Conservation (phyloP, 2,888 invertebrate genomes). For the Chirona hameri region DNA sequence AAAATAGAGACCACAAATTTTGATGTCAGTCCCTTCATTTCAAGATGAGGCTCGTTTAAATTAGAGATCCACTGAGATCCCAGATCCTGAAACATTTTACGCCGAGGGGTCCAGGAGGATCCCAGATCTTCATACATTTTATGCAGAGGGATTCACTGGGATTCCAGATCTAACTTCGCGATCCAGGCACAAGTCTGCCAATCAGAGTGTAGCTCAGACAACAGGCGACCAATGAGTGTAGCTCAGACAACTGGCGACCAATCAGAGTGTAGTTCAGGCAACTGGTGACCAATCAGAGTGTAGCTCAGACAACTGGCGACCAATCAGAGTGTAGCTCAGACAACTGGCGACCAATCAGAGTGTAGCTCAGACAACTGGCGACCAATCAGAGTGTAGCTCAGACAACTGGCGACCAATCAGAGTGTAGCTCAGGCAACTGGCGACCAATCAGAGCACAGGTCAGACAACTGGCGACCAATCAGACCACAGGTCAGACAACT, state of each 20-base stretch:
- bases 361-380: background rate
- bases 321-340: background rate
- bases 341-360: background rate
- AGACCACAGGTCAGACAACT: background rate
- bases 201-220: background rate
- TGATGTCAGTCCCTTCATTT: no score
- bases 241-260: background rate
- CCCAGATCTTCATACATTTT: no score
- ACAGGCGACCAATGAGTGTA: background rate
- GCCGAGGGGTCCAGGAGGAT: no score
- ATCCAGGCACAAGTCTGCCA: no score
- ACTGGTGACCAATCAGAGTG: slow-evolving; percentile 40
- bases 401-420: background rate
- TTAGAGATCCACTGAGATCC: no score
- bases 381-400: background rate
- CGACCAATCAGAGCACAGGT: background rate
- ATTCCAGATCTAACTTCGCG: no score
- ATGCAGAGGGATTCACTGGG: no score
- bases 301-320: background rate
- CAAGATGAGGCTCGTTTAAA: no score
- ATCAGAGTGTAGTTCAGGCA: slow-evolving; percentile 44
- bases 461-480: background rate
- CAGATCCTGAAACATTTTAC: no score
- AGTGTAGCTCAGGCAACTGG: slow-evolving; percentile 47
- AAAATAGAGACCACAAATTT: no score